Base-by-base conservation (phyloP, 2,113 vertebrate species). In the Chinchilla lanigera region DNA sequence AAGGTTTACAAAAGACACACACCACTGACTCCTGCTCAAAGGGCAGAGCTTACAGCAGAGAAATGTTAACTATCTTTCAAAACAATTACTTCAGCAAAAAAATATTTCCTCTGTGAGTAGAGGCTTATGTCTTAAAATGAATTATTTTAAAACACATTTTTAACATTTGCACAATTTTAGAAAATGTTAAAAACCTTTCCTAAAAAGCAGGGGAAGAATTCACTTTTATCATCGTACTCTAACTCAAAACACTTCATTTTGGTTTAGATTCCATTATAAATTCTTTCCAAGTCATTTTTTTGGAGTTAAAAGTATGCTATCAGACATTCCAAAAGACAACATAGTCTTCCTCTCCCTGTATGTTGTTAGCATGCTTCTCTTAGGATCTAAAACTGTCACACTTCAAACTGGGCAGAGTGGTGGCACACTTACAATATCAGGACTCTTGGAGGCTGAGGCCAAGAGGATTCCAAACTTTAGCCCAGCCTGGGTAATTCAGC, bases 211-310 rank as follows among this genome's bases (percentile, higher is more conserved):
- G 88, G 12, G 14, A 67, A 61, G n/a, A 82, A 67, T 47, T 67
- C 3, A 69, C 0, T 61, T 35, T 35, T 82, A 94, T 28, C 95
- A 58, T 24, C 83, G 3, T 81, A 93, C 88, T 81, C 56, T 95
- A 96, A 93, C 38, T 77, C n/a, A 87, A 95, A 83, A 33, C 3
- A 67, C 24, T 75, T 94, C 73, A 82, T 38, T 93, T 93, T 94
- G 16, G 30, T 94, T 69, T 94, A 84, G 52, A 88, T 65, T 92
- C 30, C 60, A 97, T 67, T 65, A 78, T 65, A 89, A 83, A 87
- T 85, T 63, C 24, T 93, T 93, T 24, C 35, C 80, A 7, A 50
- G 16, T 77, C 30, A 92, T 41, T 84, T 82, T 77, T 78, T 71
- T 44, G 44, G 26, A 26, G 8, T 86, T 82, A n/a, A 83, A 30